These are phyloP conservation scores for Corapipo altera DNA, from an alignment of 2,113 vertebrate species.

Conservation along the genomic window DNA sequence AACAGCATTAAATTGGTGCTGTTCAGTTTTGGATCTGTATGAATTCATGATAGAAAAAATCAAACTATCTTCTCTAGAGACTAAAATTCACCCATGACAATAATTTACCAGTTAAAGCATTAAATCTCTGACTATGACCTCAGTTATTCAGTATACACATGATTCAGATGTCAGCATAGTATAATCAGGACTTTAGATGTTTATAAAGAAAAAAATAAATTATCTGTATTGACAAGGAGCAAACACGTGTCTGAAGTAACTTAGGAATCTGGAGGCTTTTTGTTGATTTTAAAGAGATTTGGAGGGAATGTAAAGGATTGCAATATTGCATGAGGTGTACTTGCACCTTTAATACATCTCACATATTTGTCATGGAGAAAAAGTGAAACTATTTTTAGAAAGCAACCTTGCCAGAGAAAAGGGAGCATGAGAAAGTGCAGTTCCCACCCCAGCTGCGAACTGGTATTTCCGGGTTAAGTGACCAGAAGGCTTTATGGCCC, in stretches of 20 bases:
- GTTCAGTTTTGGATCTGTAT: neutral
- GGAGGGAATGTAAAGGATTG: neutral
- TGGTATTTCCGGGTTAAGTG: conserved; percentile 35
- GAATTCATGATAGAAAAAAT: neutral
- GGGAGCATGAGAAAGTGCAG: conserved; percentile 33
- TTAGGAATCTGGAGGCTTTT: neutral
- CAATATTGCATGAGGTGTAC: neutral
- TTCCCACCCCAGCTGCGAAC: neutral
- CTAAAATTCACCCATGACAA: neutral
- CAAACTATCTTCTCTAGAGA: neutral
- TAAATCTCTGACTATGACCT: neutral
- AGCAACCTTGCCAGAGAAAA: conserved; percentile 7
- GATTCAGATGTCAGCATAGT: neutral
- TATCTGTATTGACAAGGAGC: neutral
- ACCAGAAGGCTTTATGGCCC: neutral
- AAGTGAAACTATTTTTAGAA: conserved; percentile 16
- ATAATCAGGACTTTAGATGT: neutral
- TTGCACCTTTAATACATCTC: neutral
- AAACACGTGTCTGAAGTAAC: neutral
- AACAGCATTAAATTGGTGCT: neutral
- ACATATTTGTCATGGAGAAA: neutral
- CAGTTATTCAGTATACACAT: neutral
- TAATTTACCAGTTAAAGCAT: neutral
- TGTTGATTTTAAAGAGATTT: neutral
- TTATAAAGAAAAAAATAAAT: neutral